A percentile compares a stretch with the other conserved stretches of the same genome.
Conservation (phyloP, 2,113 vertebrate species). For the Empidonax alnorum region DNA sequence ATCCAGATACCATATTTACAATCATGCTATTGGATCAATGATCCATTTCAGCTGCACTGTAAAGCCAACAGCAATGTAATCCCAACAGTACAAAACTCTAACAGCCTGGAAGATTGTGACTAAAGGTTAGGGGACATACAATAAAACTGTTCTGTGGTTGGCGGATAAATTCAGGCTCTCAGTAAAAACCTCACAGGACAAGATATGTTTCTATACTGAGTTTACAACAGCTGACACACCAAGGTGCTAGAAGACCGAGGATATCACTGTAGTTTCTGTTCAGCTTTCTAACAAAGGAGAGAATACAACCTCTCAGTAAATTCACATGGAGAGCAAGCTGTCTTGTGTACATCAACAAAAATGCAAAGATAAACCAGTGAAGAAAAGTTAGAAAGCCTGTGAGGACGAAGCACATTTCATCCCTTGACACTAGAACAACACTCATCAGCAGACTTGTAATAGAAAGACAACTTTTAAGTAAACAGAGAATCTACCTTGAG, state of each 20-base stretch:
- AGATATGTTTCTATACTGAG: not conserved
- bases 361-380: not conserved
- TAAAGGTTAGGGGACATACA: not conserved
- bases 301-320: not conserved
- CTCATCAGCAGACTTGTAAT: not conserved
- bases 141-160: not conserved
- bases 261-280: not conserved
- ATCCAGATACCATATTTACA: constrained; percentile 3
- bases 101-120: not conserved
- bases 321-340: not conserved
- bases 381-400: not conserved
- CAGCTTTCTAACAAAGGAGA: not conserved
- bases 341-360: not conserved
- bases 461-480: not conserved
- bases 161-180: not conserved
- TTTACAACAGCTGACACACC: not conserved
- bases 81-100: not conserved
- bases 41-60: not conserved
- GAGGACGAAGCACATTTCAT: not conserved
- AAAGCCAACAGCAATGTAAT: constrained; percentile 5
- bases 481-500: not conserved
- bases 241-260: not conserved
- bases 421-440: not conserved
- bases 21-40: not conserved
- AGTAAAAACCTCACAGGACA: not conserved